These are phyloP conservation scores for Cliona cf. orientalis DNA, from an alignment of 37 sponge, comb jelly and placozoan genomes.

Conservation along the genomic window DNA sequence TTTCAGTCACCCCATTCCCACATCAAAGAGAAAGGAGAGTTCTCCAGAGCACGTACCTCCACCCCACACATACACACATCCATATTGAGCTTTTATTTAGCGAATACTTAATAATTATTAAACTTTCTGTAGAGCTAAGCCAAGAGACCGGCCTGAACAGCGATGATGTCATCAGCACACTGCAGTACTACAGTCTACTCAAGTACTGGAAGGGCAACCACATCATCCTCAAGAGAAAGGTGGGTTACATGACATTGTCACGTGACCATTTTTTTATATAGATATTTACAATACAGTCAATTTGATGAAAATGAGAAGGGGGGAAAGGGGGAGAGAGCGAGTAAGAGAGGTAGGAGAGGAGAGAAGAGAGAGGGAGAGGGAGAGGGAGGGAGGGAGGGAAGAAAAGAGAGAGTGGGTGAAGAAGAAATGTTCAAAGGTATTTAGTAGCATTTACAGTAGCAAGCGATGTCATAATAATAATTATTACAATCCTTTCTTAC, in stretches of 20 bases:
- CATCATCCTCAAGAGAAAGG: constrained; percentile 85
- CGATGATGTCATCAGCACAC: constrained; percentile 92
- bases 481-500: not conserved
- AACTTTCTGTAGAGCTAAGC: constrained; percentile 65
- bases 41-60: no score
- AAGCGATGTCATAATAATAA: no score
- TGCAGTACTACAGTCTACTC: constrained; percentile 89
- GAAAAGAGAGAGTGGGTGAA: not conserved
- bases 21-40: no score
- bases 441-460: no score
- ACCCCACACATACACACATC: no score
- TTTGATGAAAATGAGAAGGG: not conserved
- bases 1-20: no score
- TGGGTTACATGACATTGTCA: constrained; percentile 31
- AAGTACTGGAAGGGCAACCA: constrained; percentile 99
- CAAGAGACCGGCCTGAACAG: constrained; percentile 74
- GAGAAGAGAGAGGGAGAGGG: no score
- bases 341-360: no score
- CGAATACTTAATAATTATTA: no score
- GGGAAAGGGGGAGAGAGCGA: no score
- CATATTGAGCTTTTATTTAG: no score
- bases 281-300: not conserved
- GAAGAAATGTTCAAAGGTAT: not conserved
- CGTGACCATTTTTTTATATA: not conserved
- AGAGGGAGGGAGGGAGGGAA: no score